Percentiles rank a stretch among this genome's conserved stretches.
phyloP scores from a whole-genome alignment of 92 coral and sea anemone species.

The Palythoa heliodiscus region DNA sequence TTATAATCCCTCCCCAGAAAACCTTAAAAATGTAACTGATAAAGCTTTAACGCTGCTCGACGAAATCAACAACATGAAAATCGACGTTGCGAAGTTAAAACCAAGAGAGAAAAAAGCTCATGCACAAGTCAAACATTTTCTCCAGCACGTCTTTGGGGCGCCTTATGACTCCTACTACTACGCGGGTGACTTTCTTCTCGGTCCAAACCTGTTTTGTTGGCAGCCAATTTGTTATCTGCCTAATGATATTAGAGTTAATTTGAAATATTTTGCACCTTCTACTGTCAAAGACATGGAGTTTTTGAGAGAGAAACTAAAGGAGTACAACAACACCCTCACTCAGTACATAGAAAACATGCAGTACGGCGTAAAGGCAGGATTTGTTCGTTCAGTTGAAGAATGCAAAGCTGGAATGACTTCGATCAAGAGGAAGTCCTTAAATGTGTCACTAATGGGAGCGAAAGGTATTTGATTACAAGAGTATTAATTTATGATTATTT shows the following conservation, averaged over 20 bases:
- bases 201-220: conserved; percentile 86
- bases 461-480: conserved; percentile 57
- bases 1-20: conserved; percentile 59
- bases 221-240: conserved; percentile 68
- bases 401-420: conserved; percentile 79
- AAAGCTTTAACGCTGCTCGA: conserved; percentile 49
- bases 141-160: conserved; percentile 67
- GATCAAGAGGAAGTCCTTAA: conserved; percentile 47
- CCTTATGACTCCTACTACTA: conserved; percentile 82
- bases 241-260: conserved; percentile 23
- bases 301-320: conserved; percentile 47
- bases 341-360: conserved; percentile 70
- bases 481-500: too few relatives aligned
- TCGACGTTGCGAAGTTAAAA: conserved; percentile 45
- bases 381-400: conserved; percentile 84
- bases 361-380: conserved; percentile 82
- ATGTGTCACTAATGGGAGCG: conserved; percentile 54
- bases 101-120: conserved; percentile 81
- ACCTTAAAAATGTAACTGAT: conserved; percentile 66
- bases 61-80: conserved; percentile 45
- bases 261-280: conserved; percentile 58
- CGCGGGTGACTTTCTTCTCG: conserved; percentile 81
- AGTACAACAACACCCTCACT: conserved; percentile 47
- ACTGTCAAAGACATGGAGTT: conserved; percentile 51
- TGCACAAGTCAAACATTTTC: conserved; percentile 70